phyloP scores from a whole-genome alignment of 2,888 invertebrate genomes.

The Macrophya alboannulata region DNA sequence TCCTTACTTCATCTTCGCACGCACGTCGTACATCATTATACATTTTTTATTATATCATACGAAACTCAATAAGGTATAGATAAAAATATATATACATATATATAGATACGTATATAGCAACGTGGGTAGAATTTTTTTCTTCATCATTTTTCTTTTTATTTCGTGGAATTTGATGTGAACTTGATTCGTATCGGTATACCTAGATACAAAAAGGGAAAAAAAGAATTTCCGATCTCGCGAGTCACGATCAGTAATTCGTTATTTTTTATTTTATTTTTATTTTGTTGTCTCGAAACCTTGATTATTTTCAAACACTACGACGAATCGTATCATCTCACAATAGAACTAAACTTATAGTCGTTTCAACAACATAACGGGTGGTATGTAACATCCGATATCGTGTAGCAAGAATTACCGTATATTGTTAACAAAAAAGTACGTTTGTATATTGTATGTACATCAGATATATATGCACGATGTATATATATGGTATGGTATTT shows the following conservation, averaged over 20 bases:
- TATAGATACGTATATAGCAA: too few species aligned
- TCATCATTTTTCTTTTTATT: neutral
- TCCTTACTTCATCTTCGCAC: neutral
- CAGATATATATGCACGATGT: neutral
- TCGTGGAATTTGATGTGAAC: neutral
- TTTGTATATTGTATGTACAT: neutral
- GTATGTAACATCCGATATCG: neutral
- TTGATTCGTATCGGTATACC: neutral
- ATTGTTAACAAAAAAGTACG: neutral
- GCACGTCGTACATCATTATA: neutral
- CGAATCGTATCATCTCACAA: neutral
- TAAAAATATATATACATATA: too few species aligned
- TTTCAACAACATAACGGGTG: neutral
- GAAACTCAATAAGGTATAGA: too few species aligned
- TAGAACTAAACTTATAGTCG: neutral
- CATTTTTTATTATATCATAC: too few species aligned
- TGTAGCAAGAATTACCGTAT: neutral
- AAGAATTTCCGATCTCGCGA: neutral
- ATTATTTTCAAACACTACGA: neutral
- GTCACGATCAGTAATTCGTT: conserved; percentile 1
- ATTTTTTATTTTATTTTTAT: neutral
- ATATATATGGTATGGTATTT: neutral
- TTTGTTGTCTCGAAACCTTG: neutral
- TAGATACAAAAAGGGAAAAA: neutral
- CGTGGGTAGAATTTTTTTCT: neutral